Conservation (phyloP, 2,888 invertebrate genomes). For the Eupithecia exiguata region DNA sequence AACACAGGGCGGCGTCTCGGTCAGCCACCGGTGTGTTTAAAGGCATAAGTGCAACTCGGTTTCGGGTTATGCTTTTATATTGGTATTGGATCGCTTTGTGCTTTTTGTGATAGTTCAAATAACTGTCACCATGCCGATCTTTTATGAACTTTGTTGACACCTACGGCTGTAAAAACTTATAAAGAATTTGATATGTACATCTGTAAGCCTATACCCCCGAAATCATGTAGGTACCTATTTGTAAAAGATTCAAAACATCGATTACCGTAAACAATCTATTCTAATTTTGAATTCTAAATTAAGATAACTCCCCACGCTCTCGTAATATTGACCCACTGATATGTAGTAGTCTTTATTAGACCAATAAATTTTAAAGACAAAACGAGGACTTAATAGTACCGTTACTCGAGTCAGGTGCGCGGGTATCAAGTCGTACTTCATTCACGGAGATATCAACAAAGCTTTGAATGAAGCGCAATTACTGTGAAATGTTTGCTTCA, state of each 20-base stretch:
- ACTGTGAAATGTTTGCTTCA: conserved; percentile 21
- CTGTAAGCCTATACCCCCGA: conserved; percentile 18
- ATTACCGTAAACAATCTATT: conserved; percentile 40
- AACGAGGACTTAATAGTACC: conserved; percentile 55
- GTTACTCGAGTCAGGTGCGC: conserved; percentile 59
- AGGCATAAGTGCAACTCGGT: conserved; percentile 69
- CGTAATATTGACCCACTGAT: conserved; percentile 48
- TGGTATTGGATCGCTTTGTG: conserved; percentile 55
- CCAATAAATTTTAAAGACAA: conserved; percentile 58
- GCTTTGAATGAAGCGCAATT: conserved; percentile 23
- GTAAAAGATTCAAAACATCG: conserved; percentile 34
- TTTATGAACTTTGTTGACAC: conserved; percentile 19
- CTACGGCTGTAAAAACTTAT: neutral
- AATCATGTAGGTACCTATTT: conserved; percentile 18
- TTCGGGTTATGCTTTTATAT: conserved; percentile 67
- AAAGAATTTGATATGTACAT: conserved; percentile 17
- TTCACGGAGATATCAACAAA: conserved; percentile 27
- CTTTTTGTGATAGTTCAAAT: conserved; percentile 49
- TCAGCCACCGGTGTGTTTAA: conserved; percentile 73
- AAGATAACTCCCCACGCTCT: conserved; percentile 47
- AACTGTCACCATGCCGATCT: conserved; percentile 21
- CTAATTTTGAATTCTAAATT: conserved; percentile 44
- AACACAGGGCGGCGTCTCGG: conserved; percentile 81
- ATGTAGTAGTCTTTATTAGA: conserved; percentile 52
- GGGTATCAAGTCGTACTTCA: conserved; percentile 37